Evolutionary conservation across 2,888 invertebrate species (phyloP).

Genomic region (Ophraella communa): DNA sequence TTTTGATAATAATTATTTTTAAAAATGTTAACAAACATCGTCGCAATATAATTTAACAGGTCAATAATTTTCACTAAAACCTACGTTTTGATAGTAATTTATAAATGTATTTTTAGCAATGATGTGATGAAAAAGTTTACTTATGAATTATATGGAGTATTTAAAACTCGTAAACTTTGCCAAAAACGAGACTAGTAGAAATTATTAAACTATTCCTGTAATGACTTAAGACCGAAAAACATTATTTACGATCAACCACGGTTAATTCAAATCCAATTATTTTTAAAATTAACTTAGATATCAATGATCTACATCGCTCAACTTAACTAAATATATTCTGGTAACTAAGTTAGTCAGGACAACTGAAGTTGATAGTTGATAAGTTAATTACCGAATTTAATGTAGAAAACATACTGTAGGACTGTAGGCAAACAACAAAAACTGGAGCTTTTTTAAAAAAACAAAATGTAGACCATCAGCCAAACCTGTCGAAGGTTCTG

Average conservation of each 20-base stretch:
- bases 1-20: background rate
- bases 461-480: no score
- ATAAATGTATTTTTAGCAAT: constrained; percentile 5
- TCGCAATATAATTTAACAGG: background rate
- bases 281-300: background rate
- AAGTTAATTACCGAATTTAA: no score
- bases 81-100: background rate
- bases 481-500: no score
- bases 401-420: no score
- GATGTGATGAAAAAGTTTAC: constrained; percentile 4
- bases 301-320: background rate
- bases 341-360: no score
- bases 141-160: constrained; percentile 10
- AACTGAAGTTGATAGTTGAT: no score
- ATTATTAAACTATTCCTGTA: background rate
- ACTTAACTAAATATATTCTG: no score
- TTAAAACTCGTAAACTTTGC: background rate
- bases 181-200: background rate
- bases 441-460: no score
- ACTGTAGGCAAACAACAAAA: no score
- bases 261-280: background rate
- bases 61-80: background rate
- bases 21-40: background rate
- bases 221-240: background rate
- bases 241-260: background rate